These are phyloP conservation scores for Mythimna vitellina DNA, from an alignment of 2,888 invertebrate genomes.

Conservation along the genomic window DNA sequence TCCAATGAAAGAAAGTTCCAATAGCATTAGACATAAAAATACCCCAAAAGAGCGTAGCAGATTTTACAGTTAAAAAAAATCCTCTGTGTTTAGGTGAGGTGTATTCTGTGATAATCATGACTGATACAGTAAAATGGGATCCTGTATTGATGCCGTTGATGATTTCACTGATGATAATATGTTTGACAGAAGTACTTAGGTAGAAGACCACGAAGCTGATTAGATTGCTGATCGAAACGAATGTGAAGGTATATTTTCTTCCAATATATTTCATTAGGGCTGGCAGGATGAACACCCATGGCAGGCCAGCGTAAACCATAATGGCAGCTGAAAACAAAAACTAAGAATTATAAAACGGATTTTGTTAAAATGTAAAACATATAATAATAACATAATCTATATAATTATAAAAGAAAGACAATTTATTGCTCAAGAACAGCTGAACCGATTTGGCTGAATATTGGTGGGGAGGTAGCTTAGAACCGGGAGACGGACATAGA, in stretches of 20 bases:
- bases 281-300: constrained; percentile 56
- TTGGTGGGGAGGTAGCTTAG: no score
- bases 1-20: constrained; percentile 72
- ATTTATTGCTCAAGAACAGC: no score
- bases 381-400: no score
- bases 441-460: no score
- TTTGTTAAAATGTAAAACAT: background rate
- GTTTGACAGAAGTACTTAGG: constrained; percentile 51
- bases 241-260: constrained; percentile 47
- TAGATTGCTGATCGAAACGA: constrained; percentile 42
- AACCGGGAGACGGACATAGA: no score
- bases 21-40: constrained; percentile 65
- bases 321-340: constrained; percentile 58
- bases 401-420: no score
- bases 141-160: constrained; percentile 59
- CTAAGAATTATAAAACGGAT: background rate
- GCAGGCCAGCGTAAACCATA: constrained; percentile 47
- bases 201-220: constrained; percentile 58
- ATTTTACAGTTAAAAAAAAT: constrained; percentile 63
- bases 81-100: constrained; percentile 57
- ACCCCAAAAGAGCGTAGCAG: constrained; percentile 60
- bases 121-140: constrained; percentile 52
- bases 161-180: constrained; percentile 65
- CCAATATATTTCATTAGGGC: constrained; percentile 40
- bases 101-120: constrained; percentile 53